phyloP scores from a whole-genome alignment of 2,797 vertebrate species.

The Neosilurus mollespiculum region DNA sequence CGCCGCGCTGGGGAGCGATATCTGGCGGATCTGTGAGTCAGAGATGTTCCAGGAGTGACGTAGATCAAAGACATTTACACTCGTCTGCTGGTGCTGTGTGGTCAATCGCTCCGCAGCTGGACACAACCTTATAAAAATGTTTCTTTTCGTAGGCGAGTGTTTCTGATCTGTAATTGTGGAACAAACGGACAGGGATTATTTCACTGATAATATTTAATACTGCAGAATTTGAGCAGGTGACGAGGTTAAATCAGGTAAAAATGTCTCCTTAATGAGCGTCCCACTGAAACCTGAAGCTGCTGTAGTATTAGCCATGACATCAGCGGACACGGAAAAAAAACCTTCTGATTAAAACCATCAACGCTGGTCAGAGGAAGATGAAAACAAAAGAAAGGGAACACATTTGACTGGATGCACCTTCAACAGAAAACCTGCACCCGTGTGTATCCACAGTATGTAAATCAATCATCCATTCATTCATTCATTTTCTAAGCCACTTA shows the following conservation, averaged over 20 bases:
- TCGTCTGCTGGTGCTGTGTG: not conserved
- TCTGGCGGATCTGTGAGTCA: constrained; percentile 40
- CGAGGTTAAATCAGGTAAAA: not conserved
- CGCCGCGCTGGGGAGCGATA: constrained; percentile 4
- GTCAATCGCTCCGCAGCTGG: not conserved
- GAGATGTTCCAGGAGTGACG: constrained; percentile 37
- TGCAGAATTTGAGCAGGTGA: no score
- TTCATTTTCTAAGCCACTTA: no score
- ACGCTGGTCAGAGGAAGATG: not conserved
- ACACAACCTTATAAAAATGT: not conserved
- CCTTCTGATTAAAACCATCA: not conserved
- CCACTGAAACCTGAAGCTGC: not conserved
- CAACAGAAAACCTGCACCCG: not conserved
- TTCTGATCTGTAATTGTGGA: not conserved
- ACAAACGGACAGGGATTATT: not conserved
- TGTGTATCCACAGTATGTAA: no score
- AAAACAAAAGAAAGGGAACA: not conserved
- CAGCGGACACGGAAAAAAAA: not conserved
- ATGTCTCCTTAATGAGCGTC: not conserved
- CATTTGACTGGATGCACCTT: not conserved
- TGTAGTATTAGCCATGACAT: not conserved
- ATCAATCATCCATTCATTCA: no score
- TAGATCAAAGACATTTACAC: constrained; percentile 39
- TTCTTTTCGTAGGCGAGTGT: not conserved
- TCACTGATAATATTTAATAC: not conserved